Conservation (phyloP, 2,888 invertebrate species). For the Cheilosia grossa region DNA sequence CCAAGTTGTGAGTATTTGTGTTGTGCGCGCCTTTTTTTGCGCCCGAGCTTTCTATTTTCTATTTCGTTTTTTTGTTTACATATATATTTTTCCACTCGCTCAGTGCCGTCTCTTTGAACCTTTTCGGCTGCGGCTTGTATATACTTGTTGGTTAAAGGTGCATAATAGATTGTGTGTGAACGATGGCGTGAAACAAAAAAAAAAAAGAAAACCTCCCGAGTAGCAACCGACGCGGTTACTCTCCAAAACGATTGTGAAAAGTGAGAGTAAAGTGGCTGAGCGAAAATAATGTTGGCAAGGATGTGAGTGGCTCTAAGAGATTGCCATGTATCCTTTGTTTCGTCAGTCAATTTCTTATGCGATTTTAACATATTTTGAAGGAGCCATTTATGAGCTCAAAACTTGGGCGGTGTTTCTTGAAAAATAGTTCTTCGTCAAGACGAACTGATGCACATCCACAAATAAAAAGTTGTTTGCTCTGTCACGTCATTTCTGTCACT, state of each 20-base stretch:
- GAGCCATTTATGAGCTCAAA: background rate
- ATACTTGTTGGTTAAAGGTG: slow-evolving; percentile 70
- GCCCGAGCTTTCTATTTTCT: slow-evolving; percentile 60
- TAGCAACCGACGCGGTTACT: slow-evolving; percentile 52
- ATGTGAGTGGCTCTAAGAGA: slow-evolving; percentile 58
- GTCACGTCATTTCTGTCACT: slow-evolving; percentile 64
- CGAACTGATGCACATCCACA: background rate
- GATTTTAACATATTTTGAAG: background rate
- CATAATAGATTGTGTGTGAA: slow-evolving; percentile 74
- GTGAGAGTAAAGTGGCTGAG: slow-evolving; percentile 65
- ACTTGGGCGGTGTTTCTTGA: background rate
- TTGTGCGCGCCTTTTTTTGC: slow-evolving; percentile 67
- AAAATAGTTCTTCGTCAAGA: background rate
- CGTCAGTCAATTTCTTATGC: slow-evolving; percentile 4
- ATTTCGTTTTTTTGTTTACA: slow-evolving; percentile 4
- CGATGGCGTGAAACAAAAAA: slow-evolving; percentile 72
- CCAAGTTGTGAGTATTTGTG: slow-evolving; percentile 74
- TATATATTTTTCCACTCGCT: slow-evolving; percentile 31
- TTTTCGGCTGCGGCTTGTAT: slow-evolving; percentile 72
- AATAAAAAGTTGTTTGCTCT: slow-evolving; percentile 44
- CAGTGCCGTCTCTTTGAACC: slow-evolving; percentile 71
- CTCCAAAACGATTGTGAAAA: slow-evolving; percentile 42
- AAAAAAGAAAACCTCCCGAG: slow-evolving; percentile 33
- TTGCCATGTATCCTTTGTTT: slow-evolving; percentile 47
- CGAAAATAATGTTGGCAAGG: slow-evolving; percentile 53